Evolutionary conservation across 2,888 invertebrate species (phyloP), one percentile per base, ranked within the genome.

Genomic region (Machimus rusticus): DNA sequence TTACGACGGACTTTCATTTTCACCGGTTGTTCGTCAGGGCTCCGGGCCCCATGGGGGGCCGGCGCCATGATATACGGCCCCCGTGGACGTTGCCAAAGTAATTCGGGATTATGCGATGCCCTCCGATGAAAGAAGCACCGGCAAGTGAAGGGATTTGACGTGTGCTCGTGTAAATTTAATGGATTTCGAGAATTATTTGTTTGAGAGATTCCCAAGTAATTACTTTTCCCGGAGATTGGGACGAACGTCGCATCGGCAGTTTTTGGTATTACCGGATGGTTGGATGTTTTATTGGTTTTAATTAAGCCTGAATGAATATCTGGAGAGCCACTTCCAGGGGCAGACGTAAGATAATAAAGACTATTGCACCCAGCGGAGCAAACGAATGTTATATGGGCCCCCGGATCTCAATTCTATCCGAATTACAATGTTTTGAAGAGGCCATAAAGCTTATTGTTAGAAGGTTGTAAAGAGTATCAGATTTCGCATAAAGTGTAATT

Each of bases 1-100:
- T 85, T 85, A 85, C 85, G 66, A 66, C 5, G 46, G 43, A 74
- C 85, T 85, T 85, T 85, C 85, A 85, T 74, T 85, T 85, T 85
- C 85, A 85, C 85, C 74, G 85, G 85, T 39, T 74, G 55, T 82
- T 34, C 57, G 82, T 55, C 55, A 51, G n/a, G n/a, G 51, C 34
- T 37, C 57, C 43, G 12, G 76, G 34, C 8, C 31, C n/a, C 23
- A n/a, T n/a, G 23, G 34, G 82, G 34, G 76, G 2, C 19, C 19
- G 12, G 28, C 66, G 19, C 19, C 66, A 66, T 66, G 66, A 28
- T 76, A 51, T 51, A 51, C 19, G 51, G 14, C n/a, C n/a, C 51
- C 51, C 51, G 1, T 51, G 51, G 51, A 51, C 51, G 51, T 51
- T 76, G 76, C 76, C 8, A 37, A 39, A 39, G 37, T 34, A 34